These are phyloP conservation scores for Drosophila lacertosa DNA, from an alignment of 1,140 invertebrate genomes.

Conservation along the genomic window DNA sequence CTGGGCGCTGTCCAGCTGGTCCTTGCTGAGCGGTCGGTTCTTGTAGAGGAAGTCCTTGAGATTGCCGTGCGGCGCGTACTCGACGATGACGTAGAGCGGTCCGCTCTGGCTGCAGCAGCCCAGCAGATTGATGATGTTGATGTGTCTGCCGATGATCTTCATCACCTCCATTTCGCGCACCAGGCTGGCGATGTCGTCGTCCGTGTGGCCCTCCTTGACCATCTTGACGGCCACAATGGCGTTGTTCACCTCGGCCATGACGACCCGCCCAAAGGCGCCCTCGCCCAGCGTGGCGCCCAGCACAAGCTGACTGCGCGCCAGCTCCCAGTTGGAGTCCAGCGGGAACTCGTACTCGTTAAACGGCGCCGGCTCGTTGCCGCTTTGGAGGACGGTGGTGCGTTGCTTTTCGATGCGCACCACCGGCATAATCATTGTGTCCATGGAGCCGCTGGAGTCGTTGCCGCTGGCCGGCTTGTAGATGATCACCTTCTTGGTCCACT, in stretches of 20 bases:
- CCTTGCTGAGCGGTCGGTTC: constrained; percentile 87
- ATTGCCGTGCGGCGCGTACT: constrained; percentile 97
- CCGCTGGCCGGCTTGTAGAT: constrained; percentile 90
- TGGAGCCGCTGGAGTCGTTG: constrained; percentile 84
- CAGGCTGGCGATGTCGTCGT: constrained; percentile 98
- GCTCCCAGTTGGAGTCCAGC: constrained; percentile 95
- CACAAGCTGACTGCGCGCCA: constrained; percentile 90
- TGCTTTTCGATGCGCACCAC: constrained; percentile 94
- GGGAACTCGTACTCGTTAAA: constrained; percentile 97
- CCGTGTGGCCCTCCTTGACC: constrained; percentile 99
- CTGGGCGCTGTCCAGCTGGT: constrained; percentile 84
- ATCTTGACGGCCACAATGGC: constrained; percentile 99
- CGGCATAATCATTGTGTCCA: constrained; percentile 89
- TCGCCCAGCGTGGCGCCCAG: constrained; percentile 94
- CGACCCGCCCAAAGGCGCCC: constrained; percentile 97
- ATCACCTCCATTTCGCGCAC: constrained; percentile 99
- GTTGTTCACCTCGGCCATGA: constrained; percentile 92
- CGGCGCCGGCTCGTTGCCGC: constrained; percentile 86
- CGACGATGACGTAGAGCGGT: constrained; percentile 97
- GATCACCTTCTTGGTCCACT: constrained; percentile 95
- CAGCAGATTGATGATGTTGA: constrained; percentile 98
- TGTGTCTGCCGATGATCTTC: constrained; percentile 98
- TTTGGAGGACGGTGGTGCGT: constrained; percentile 88
- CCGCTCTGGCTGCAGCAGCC: constrained; percentile 98
- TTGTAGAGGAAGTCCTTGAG: constrained; percentile 96